phyloP scores from a whole-genome alignment of 1,140 invertebrate genomes.

The Trialeurodes vaporariorum region DNA sequence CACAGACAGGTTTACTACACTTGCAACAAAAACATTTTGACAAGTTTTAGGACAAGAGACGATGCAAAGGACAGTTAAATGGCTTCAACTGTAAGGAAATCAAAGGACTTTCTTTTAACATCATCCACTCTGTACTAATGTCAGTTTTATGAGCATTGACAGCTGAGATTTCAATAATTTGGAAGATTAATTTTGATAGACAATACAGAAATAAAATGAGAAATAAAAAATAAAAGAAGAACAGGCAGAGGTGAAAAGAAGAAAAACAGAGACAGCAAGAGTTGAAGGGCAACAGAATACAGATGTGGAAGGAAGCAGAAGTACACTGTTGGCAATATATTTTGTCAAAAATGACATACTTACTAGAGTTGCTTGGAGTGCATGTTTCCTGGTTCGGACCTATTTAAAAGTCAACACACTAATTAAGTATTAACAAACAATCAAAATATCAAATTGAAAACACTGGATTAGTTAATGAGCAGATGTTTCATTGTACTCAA shows the following conservation, averaged over 20 bases:
- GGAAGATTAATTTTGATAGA: no score
- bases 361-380: constrained; percentile 37
- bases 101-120: no score
- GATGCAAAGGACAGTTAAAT: no score
- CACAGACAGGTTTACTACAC: no score
- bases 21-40: no score
- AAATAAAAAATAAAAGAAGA: constrained; percentile 2
- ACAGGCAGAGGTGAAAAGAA: no score
- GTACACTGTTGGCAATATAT: constrained; percentile 4
- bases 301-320: constrained; percentile 1
- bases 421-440: constrained; percentile 4
- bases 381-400: constrained; percentile 39
- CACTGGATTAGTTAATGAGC: neutral
- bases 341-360: constrained; percentile 28
- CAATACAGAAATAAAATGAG: no score
- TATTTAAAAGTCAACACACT: constrained; percentile 19
- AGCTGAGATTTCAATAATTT: no score
- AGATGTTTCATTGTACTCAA: neutral
- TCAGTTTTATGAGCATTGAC: no score
- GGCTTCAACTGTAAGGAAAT: no score
- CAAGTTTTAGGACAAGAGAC: no score
- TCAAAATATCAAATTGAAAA: neutral
- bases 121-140: no score
- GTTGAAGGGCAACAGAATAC: constrained; percentile 7
- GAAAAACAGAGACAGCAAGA: constrained; percentile 6